Evolutionary conservation across 1,140 invertebrate genomes (phyloP), one percentile per base, ranked within the genome.

Genomic region (Steinernema khuongi): DNA sequence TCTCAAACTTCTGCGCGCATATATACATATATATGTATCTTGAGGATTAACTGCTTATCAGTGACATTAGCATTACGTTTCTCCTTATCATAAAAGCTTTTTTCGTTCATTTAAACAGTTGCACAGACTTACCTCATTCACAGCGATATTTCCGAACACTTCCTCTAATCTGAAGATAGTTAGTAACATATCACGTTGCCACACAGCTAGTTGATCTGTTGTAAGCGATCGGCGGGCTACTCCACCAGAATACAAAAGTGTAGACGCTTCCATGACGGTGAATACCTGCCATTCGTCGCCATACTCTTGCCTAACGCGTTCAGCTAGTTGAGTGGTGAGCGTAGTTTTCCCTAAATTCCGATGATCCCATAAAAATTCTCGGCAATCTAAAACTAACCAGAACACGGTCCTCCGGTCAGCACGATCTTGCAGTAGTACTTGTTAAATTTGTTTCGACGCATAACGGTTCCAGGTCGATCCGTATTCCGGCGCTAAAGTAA

Each of bases 191-290:
- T 60, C 50, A 4, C 22, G 11, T 26, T 60, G 50, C 50, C 50
- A 60, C 11, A 60, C 22, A 26, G 50, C 50, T 22, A 17, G 4
- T 22, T 60, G 50, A 17, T 26, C 50, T 60, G 19, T 7, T 4
- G 11, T 14, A 14, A 60, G 11, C 11, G 19, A 14, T 7, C 26
- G 50, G 11, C 50, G 11, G 4, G 50, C 22, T 4, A 60, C 50
- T 7, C 50, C 50, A 17, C 50, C 50, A 7, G 50, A 60, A 60
- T 60, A 60, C 50, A 60, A 22, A 60, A 60, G 50, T n/a, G 50
- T 60, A 4, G 50, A 60, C 4, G 50, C 50, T 22, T 60, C 50
- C 14, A 22, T 4, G 50, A 60, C 50, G 4, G 50, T 60, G 50
- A 60, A 60, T 7, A 26, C 50, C 50, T 60, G 50, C 50, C 50